Evolutionary conservation across 2,888 invertebrate species (phyloP).

Genomic region (Patella depressa): DNA sequence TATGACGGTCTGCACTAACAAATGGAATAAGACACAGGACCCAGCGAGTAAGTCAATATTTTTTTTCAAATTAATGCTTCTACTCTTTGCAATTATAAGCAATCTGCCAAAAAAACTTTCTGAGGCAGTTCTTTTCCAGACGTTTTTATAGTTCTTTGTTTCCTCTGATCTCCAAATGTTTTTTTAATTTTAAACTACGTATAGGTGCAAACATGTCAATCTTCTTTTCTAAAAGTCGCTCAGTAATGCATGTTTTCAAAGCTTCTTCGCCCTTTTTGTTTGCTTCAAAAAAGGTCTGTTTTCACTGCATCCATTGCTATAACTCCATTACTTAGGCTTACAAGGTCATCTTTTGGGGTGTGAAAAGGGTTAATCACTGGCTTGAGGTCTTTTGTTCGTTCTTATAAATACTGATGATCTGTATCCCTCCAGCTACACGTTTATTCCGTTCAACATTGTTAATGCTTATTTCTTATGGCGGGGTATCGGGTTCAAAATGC

Average conservation of each 20-base stretch:
- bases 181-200: conserved; percentile 6
- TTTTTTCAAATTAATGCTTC: not conserved
- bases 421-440: not conserved
- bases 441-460: not conserved
- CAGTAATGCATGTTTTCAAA: not conserved
- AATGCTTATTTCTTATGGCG: not conserved
- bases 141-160: not conserved
- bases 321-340: not conserved
- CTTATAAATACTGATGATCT: not conserved
- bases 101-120: conserved; percentile 20
- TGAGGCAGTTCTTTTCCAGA: conserved; percentile 16
- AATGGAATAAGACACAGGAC: not conserved
- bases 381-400: not conserved
- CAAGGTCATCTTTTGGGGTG: not conserved
- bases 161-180: conserved; percentile 2
- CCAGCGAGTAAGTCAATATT: not conserved
- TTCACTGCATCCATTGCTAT: not conserved
- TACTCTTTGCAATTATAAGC: not conserved
- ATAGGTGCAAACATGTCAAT: conserved; percentile 6
- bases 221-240: conserved; percentile 2
- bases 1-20: not conserved
- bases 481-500: no score
- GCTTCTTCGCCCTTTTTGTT: conserved; percentile 6
- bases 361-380: conserved; percentile 16
- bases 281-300: conserved; percentile 1